Base-by-base conservation (phyloP, 2,113 vertebrate genomes). In the Oncorhynchus gorbuscha region DNA sequence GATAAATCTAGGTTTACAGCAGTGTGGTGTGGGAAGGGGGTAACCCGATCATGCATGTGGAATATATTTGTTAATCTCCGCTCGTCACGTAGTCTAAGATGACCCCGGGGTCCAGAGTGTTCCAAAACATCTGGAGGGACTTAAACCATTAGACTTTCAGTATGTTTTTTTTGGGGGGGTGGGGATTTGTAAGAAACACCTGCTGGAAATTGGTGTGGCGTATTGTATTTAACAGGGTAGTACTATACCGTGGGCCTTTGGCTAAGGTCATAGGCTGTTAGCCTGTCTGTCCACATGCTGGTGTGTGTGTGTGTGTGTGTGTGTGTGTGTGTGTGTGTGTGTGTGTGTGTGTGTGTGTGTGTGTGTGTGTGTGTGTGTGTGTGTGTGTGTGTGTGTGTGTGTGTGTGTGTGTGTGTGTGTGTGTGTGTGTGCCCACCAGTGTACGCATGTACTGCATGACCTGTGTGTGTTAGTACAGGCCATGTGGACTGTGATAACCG, bases 11-110 rank as follows among this genome's bases (percentile, higher is more conserved):
- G 61, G 13, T 26, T 14, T 61, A 20, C 13, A 18, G 2, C 2
- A 11, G n/a, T 70, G 58, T 76, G 6, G 11, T 67, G 59, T 67
- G 24, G 3, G 48, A 39, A 59, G 69, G 6, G 11, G 48, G 81
- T 85, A 89, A 88, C 79, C 66, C 2, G 79, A 90, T 85, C 80
- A 0, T 30, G 22, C 66, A 74, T 80, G 74, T 83, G 58, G 35
- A 28, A 77, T 0, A 32, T 84, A 78, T 81, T 79, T n/a, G 61
- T 61, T 82, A 76, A 79, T 84, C 82, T 62, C 30, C 61, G 8
- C 4, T 14, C 20, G 28, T 76, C 73, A 65, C 77, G 76, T 74
- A 73, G 76, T 76, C 55, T 20, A 7, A 9, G 24, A 69, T 65
- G 0, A 20, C 39, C 68, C 12, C 16, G 13, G 18, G 11, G 68